A percentile compares a stretch with the other conserved stretches of the same genome.
These are phyloP conservation scores for Furnarius figulus DNA, from an alignment of 2,113 vertebrate species.

Conservation along the genomic window DNA sequence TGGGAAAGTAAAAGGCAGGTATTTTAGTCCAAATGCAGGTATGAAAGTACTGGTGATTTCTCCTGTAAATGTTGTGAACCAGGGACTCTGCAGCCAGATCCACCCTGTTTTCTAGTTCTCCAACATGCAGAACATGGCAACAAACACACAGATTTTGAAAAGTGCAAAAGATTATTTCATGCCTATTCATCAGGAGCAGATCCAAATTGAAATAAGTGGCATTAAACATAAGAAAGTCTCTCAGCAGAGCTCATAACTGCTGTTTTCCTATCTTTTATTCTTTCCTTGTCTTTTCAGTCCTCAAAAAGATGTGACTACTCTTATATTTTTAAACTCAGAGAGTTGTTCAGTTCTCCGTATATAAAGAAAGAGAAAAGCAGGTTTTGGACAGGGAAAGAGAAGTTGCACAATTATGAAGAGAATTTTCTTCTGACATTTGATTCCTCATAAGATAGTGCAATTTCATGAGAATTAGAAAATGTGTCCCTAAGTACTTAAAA, in stretches of 20 bases:
- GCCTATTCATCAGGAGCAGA: not conserved
- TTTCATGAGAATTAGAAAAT: not conserved
- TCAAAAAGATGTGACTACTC: not conserved
- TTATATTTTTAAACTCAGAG: not conserved
- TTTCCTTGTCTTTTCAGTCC: not conserved
- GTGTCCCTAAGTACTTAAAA: not conserved
- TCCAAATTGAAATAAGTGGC: not conserved
- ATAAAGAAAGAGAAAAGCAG: not conserved
- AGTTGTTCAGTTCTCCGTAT: not conserved
- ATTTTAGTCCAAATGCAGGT: not conserved
- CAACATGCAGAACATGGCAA: not conserved
- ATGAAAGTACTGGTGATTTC: not conserved
- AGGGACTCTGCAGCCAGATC: not conserved
- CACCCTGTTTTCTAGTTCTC: not conserved
- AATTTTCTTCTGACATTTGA: not conserved
- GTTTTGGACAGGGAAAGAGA: not conserved
- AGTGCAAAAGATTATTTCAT: not conserved
- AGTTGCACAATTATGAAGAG: not conserved
- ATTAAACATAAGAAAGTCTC: not conserved
- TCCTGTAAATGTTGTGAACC: not conserved
- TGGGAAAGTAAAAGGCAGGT: not conserved
- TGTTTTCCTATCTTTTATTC: not conserved
- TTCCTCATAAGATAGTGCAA: not conserved
- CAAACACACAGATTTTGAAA: not conserved
- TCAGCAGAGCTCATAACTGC: not conserved